A percentile compares a stretch with the other conserved stretches of the same genome.
These are phyloP conservation scores for Galagoides demidoff DNA, from an alignment of 2,797 vertebrate genomes.

Conservation along the genomic window DNA sequence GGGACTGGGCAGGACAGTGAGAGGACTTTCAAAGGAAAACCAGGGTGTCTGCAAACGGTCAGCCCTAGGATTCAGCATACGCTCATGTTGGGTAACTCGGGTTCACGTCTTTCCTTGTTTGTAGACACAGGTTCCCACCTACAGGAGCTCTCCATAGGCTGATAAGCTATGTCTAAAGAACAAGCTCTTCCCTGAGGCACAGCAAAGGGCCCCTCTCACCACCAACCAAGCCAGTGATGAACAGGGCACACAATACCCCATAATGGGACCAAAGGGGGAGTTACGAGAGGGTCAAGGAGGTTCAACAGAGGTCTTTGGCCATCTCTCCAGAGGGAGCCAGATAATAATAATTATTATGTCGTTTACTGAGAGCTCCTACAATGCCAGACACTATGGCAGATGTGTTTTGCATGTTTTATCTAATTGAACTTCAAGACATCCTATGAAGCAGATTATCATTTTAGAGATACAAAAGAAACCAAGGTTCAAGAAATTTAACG, in stretches of 20 bases:
- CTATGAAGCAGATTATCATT: neutral
- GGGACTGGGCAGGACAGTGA: neutral
- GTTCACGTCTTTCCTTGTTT: neutral
- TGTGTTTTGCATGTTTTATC: neutral
- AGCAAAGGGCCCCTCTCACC: neutral
- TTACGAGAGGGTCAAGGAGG: neutral
- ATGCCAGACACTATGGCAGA: neutral
- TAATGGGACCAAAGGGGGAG: neutral
- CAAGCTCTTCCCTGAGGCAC: neutral
- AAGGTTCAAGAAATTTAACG: neutral
- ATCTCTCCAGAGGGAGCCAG: constrained; percentile 4
- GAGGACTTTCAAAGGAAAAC: neutral
- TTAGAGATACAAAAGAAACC: constrained; percentile 21
- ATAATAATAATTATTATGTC: neutral
- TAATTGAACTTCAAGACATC: neutral
- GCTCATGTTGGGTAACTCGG: neutral
- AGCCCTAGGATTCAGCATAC: neutral
- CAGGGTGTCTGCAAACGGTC: neutral
- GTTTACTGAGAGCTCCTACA: neutral
- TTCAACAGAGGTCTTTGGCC: neutral
- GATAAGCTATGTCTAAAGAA: neutral
- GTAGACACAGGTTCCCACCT: neutral
- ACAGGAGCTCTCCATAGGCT: neutral
- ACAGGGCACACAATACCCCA: too few species aligned
- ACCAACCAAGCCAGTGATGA: neutral